These are phyloP conservation scores for Tupiocoris notatus DNA, from an alignment of 2,888 invertebrate genomes.

Conservation along the genomic window DNA sequence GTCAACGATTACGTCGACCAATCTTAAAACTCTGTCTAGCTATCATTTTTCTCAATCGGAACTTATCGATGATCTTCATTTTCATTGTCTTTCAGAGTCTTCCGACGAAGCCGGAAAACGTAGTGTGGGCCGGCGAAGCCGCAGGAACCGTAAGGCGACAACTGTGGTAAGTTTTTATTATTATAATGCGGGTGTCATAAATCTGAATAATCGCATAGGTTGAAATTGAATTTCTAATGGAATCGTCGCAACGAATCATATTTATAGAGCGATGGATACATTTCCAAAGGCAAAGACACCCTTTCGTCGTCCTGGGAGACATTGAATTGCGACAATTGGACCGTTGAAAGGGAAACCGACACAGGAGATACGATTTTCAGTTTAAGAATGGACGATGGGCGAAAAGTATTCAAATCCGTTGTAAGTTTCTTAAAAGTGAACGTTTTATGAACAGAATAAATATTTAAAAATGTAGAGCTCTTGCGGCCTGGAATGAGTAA, in stretches of 20 bases:
- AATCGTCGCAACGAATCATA: too few relatives aligned
- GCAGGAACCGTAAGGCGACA: neutral
- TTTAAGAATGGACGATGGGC: conserved; percentile 34
- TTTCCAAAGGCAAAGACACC: conserved; percentile 63
- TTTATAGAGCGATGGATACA: conserved; percentile 60
- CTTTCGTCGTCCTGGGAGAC: conserved; percentile 66
- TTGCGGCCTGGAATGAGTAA: too few relatives aligned
- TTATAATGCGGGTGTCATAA: too few relatives aligned
- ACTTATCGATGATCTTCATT: neutral
- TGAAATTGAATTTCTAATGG: too few relatives aligned
- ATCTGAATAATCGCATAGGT: too few relatives aligned
- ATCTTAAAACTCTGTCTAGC: too few relatives aligned
- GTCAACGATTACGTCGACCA: too few relatives aligned
- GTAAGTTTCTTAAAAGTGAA: too few relatives aligned
- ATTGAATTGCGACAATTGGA: conserved; percentile 70
- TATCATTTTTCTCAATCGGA: neutral
- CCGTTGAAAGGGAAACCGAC: conserved; percentile 60
- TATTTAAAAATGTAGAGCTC: too few relatives aligned
- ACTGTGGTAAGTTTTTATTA: too few relatives aligned
- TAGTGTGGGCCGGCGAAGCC: neutral
- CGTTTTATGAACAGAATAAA: too few relatives aligned
- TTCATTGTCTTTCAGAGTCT: conserved; percentile 6
- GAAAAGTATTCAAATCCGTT: conserved; percentile 39
- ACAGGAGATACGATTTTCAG: conserved; percentile 27
- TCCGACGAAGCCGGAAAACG: neutral